Evolutionary conservation across 1,140 invertebrate species (phyloP), one percentile per base, ranked within the genome.

Genomic region (Anthonomus grandis): DNA sequence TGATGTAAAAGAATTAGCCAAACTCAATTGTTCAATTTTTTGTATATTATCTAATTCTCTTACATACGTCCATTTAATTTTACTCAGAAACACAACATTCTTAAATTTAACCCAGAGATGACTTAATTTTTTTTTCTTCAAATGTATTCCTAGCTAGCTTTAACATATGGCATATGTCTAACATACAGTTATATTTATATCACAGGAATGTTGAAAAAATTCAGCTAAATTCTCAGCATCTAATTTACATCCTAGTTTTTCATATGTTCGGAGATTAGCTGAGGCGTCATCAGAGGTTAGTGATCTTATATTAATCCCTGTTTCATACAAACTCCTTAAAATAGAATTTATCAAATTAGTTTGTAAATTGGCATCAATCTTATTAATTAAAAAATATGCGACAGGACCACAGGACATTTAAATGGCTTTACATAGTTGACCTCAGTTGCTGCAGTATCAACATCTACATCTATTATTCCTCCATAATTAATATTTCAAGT

Each of bases 371-470:
- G 59, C 60, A 37, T 44, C 45, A 49, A 64, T 27, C 42, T 62
- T 57, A 31, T 61, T 57, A 10, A 59, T 60, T 15, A 67, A 62
- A 55, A 67, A 66, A 47, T 67, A 69, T 6, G 55, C 67, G n/a
- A n/a, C n/a, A n/a, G n/a, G n/a, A n/a, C n/a, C 12, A 69, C 59
- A 1, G 62, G 62, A 24, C 42, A 60, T 57, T 57, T 60, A 47
- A 57, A 53, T 24, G 39, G 49, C 2, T 47, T 42, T 17, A 48
- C 62, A 23, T 49, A 66, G 5, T 53, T 58, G 2, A 68, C 66
- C 42, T 63, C 66, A 0, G 57, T 48, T 13, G 63, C 64, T 17
- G 60, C 41, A 13, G 37, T 42, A 42, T 64, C 62, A 3, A 62
- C 34, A 36, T 66, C 63, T 31, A 44, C 41, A 15, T 24, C 6